These are phyloP conservation scores for Syrista parreyssii DNA, from an alignment of 2,888 invertebrate genomes.

Conservation along the genomic window DNA sequence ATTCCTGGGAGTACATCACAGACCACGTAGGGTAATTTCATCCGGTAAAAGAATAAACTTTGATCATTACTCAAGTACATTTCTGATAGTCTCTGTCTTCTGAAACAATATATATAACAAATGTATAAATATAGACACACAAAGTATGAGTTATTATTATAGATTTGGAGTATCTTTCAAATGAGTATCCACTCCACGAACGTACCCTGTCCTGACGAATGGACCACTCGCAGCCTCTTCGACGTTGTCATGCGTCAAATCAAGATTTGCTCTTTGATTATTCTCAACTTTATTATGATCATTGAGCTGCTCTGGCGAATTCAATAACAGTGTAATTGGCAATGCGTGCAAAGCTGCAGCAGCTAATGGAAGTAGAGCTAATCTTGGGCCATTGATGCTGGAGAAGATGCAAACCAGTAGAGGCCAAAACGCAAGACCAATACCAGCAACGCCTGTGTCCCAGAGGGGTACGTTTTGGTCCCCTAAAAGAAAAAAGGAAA, in stretches of 20 bases:
- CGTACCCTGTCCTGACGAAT: not conserved
- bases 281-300: not conserved
- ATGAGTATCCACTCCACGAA: not conserved
- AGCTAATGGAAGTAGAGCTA: constrained; percentile 3
- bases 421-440: constrained; percentile 15
- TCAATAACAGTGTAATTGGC: constrained; percentile 6
- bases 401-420: constrained; percentile 10
- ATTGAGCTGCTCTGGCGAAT: not conserved
- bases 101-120: not conserved
- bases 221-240: not conserved
- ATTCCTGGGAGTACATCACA: constrained; percentile 12
- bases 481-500: constrained; percentile 3
- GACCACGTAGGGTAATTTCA: not conserved
- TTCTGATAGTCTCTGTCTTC: not conserved
- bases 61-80: not conserved
- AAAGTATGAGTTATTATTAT: not conserved
- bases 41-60: not conserved
- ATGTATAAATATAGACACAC: not conserved
- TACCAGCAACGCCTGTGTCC: constrained; percentile 9
- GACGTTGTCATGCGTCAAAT: not conserved
- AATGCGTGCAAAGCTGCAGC: constrained; percentile 14
- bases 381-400: constrained; percentile 1
- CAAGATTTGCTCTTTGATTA: not conserved
- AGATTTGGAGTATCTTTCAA: not conserved
- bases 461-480: not conserved